A percentile compares a stretch with the other conserved stretches of the same genome.
These are phyloP conservation scores for Canis aureus DNA, from an alignment of 2,113 vertebrate genomes.

Conservation along the genomic window DNA sequence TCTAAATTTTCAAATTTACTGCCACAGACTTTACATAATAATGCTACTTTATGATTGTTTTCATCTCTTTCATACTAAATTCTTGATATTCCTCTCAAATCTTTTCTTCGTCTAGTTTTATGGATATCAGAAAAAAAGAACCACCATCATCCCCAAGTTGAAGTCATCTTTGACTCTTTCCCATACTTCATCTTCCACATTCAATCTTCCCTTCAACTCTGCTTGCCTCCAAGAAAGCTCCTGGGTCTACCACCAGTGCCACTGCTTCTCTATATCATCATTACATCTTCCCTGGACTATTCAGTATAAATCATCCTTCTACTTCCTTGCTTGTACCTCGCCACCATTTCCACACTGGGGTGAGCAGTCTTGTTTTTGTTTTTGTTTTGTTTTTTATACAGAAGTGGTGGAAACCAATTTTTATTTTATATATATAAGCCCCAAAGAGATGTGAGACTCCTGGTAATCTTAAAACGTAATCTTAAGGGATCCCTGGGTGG, in stretches of 20 bases:
- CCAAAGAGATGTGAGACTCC: background rate
- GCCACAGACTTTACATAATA: background rate
- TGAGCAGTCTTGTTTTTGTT: background rate
- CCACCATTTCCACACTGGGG: background rate
- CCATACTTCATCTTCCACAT: background rate
- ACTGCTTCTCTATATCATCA: background rate
- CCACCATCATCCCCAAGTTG: background rate
- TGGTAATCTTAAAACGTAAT: background rate
- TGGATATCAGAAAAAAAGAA: background rate
- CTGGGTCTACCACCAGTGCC: background rate
- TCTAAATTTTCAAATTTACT: background rate
- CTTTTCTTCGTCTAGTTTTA: background rate
- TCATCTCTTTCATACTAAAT: background rate
- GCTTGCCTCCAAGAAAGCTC: background rate
- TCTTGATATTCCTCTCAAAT: background rate
- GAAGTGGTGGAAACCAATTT: too few relatives aligned
- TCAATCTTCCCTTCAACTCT: background rate
- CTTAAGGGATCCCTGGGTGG: too few relatives aligned
- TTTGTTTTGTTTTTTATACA: background rate
- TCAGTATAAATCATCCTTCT: background rate
- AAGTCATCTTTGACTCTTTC: background rate
- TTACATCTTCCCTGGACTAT: background rate
- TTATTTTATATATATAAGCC: background rate
- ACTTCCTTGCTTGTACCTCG: background rate
- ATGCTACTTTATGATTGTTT: background rate